Evolutionary conservation across 92 coral and sea anemone genomes (phyloP).

Genomic region (Zoanthus sociatus): DNA sequence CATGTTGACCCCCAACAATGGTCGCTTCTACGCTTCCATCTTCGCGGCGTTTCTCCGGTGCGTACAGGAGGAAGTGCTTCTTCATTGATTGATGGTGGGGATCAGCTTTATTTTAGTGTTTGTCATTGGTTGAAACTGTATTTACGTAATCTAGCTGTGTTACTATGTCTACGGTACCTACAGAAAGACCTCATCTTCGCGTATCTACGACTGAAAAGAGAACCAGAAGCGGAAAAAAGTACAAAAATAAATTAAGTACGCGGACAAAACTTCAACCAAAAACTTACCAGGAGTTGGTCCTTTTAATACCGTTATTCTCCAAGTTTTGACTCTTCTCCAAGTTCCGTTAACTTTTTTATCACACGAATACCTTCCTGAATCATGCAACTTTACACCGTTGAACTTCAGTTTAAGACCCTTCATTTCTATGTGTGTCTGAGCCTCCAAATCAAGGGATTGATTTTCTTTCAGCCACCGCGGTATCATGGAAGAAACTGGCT

Average conservation of each 20-base stretch:
- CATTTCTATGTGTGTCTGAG: neutral
- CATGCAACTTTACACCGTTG: neutral
- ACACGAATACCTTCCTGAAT: conserved; percentile 31
- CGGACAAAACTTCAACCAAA: neutral
- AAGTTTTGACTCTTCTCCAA: conserved; percentile 12
- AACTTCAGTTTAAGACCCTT: neutral
- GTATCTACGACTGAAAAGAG: too few species aligned
- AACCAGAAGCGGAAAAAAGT: neutral
- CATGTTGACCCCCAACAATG: too few species aligned
- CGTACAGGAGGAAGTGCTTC: too few species aligned
- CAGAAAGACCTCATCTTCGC: too few species aligned
- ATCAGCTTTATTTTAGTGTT: too few species aligned
- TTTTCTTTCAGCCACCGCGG: conserved; percentile 20
- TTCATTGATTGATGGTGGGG: too few species aligned
- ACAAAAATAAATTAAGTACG: neutral
- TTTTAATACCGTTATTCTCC: neutral
- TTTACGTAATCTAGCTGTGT: too few species aligned
- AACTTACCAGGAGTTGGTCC: neutral
- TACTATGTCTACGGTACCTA: too few species aligned
- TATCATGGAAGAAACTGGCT: neutral
- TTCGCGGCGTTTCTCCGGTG: too few species aligned
- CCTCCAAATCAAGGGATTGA: neutral
- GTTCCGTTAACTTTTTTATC: conserved; percentile 18
- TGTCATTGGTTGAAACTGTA: too few species aligned
- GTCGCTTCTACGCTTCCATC: too few species aligned